Base-by-base conservation (phyloP, 30 jellyfish, hydroid and myxozoan species). In the Hydractinia echinata region DNA sequence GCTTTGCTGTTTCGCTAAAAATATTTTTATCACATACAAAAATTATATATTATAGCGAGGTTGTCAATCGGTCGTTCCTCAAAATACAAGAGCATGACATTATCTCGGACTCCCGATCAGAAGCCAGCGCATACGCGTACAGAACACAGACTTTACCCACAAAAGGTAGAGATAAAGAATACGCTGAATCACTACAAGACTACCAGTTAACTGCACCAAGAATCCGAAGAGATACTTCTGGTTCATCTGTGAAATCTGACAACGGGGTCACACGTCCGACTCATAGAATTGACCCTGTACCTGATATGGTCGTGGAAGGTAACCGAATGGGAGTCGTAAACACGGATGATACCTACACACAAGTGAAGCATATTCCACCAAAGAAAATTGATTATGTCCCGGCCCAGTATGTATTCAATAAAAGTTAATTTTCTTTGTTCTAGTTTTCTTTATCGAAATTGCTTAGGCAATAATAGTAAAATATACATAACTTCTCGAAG, bases 161-260 rank as follows among this genome's bases (percentile, higher is more conserved):
- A 7, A 76, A 81, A n/a, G 82, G 74, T 51, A 83, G 60, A 39
- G 73, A 89, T 44, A 72, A 70, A 18, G 89, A 83, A 14, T 85
- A 90, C 71, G 94, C 97, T 5, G 95, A 84, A 60, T 85, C 95
- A 19, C 60, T 86, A 53, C 97, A 90, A 85, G 97, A 90, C 51
- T 66, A 11, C 3, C 53, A 82, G 53, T 58, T 82, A 51, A 51
- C 89, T n/a, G 13, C 77, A 50, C 78, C 62, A 15, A 89, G 81
- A 44, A 64, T 81, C 10, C 76, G 91, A 60, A 72, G 97, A 61
- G 39, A 89, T 16, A 88, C 85, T 61, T 90, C 97, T 1, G 91
- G 91, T 1, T 72, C 84, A 13, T 90, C 97, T 9, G 83, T 85
- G 10, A 87, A 91, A 50, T 90, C 97, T 9, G 97, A 90, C 53